These are phyloP conservation scores for Rhizomys pruinosus DNA, from an alignment of 2,113 vertebrate species.

Conservation along the genomic window DNA sequence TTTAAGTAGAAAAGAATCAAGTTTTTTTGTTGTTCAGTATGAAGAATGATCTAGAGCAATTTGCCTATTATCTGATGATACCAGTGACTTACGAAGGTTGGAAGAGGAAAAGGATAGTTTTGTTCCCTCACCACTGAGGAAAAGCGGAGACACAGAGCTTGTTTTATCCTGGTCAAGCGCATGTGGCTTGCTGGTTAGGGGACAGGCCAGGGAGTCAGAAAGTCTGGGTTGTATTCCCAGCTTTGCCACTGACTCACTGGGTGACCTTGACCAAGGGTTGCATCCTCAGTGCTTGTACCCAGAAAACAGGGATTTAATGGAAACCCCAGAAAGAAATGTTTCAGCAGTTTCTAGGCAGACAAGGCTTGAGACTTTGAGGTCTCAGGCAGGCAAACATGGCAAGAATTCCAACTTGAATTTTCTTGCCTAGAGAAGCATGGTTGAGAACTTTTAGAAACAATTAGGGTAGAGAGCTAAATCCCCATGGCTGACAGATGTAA, in stretches of 20 bases:
- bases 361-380: conserved; percentile 40
- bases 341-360: conserved; percentile 57
- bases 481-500: not conserved
- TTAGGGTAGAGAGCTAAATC: conserved; percentile 34
- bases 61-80: conserved; percentile 42
- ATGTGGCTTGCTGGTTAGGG: conserved; percentile 78
- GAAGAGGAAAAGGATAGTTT: not conserved
- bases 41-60: conserved; percentile 34
- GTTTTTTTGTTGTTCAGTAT: not conserved
- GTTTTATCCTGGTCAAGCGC: conserved; percentile 66
- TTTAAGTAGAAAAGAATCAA: conserved; percentile 58
- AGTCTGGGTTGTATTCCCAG: conserved; percentile 79
- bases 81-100: not conserved
- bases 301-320: conserved; percentile 69
- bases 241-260: conserved; percentile 71
- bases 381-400: conserved; percentile 22
- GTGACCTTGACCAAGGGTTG: conserved; percentile 73
- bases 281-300: conserved; percentile 39
- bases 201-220: conserved; percentile 73
- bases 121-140: conserved; percentile 1
- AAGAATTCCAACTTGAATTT: conserved; percentile 58
- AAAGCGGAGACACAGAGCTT: conserved; percentile 59
- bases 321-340: conserved; percentile 60
- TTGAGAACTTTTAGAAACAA: conserved; percentile 51
- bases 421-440: conserved; percentile 36